Conservation (phyloP, 2,888 invertebrate genomes). For the Ormyrus pomaceus region DNA sequence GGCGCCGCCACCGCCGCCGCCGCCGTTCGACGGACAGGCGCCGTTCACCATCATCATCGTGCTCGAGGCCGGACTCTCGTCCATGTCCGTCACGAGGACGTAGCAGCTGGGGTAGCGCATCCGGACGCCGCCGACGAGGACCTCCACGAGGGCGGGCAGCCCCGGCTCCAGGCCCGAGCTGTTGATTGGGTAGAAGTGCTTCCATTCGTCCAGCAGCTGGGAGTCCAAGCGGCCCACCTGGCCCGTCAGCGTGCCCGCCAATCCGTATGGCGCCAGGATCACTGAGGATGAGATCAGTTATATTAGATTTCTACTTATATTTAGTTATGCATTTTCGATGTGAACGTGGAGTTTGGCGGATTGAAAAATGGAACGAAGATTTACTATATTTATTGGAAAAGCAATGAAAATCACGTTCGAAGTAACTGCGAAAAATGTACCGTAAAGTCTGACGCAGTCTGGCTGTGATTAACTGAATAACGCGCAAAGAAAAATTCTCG, state of each 20-base stretch:
- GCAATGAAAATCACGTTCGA: too few species aligned
- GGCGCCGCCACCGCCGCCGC: neutral
- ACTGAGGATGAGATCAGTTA: slow-evolving; percentile 78
- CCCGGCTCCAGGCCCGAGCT: slow-evolving; percentile 75
- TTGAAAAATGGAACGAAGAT: too few species aligned
- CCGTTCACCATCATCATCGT: slow-evolving; percentile 7
- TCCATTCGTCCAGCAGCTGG: slow-evolving; percentile 93
- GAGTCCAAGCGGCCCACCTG: slow-evolving; percentile 83
- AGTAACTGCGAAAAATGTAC: too few species aligned
- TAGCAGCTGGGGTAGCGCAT: slow-evolving; percentile 98
- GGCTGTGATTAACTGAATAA: too few species aligned
- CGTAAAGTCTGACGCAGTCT: too few species aligned
- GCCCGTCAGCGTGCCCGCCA: slow-evolving; percentile 94
- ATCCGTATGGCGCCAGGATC: slow-evolving; percentile 95
- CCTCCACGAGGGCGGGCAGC: slow-evolving; percentile 81
- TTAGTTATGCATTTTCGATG: too few species aligned
- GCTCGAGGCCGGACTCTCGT: slow-evolving; percentile 76
- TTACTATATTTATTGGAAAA: too few species aligned
- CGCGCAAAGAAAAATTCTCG: too few species aligned
- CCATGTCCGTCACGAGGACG: slow-evolving; percentile 93
- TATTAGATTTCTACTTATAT: neutral
- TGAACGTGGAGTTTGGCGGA: too few species aligned
- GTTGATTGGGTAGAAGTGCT: slow-evolving; percentile 94
- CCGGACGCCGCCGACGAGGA: slow-evolving; percentile 88
- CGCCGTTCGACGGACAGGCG: neutral